phyloP scores from a whole-genome alignment of 2,113 vertebrate genomes.

The Herpailurus yagouaroundi region DNA sequence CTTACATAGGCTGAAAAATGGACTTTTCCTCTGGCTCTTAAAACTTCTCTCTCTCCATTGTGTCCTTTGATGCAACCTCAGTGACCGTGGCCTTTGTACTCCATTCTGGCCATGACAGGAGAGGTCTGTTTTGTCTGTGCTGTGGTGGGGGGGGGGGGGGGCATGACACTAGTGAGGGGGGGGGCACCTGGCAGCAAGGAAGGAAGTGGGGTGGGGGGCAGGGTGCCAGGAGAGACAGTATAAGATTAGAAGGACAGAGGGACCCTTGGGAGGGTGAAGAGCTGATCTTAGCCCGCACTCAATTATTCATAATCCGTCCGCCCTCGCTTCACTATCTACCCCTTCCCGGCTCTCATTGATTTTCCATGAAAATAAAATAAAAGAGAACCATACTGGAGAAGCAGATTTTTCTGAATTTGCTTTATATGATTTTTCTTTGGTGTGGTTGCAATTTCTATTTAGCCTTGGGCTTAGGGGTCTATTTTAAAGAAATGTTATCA shows the following conservation, averaged over 20 bases:
- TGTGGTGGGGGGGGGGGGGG: not conserved
- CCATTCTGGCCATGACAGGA: not conserved
- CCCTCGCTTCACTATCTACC: not conserved
- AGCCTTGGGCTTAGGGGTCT: conserved; percentile 35
- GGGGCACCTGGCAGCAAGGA: not conserved
- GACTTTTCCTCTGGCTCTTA: not conserved
- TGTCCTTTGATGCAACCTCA: not conserved
- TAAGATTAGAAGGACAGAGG: not conserved
- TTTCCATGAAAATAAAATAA: conserved; percentile 33
- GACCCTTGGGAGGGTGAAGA: not conserved
- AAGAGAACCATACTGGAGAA: not conserved
- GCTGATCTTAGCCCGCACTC: not conserved
- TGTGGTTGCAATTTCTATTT: conserved; percentile 45
- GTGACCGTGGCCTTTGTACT: not conserved
- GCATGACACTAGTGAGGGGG: not conserved
- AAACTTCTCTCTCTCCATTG: not conserved
- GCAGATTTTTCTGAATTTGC: conserved; percentile 40
- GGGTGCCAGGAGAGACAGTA: not conserved
- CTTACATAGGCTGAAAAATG: not conserved
- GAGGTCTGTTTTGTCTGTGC: not conserved
- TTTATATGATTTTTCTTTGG: conserved; percentile 44
- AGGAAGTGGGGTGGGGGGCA: too few species aligned
- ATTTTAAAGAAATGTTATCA: conserved; percentile 47
- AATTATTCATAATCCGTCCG: not conserved
- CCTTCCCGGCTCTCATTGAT: not conserved